A percentile compares a stretch with the other conserved stretches of the same genome.
phyloP scores from a whole-genome alignment of 1,140 invertebrate genomes.

The Sycophila sp. region DNA sequence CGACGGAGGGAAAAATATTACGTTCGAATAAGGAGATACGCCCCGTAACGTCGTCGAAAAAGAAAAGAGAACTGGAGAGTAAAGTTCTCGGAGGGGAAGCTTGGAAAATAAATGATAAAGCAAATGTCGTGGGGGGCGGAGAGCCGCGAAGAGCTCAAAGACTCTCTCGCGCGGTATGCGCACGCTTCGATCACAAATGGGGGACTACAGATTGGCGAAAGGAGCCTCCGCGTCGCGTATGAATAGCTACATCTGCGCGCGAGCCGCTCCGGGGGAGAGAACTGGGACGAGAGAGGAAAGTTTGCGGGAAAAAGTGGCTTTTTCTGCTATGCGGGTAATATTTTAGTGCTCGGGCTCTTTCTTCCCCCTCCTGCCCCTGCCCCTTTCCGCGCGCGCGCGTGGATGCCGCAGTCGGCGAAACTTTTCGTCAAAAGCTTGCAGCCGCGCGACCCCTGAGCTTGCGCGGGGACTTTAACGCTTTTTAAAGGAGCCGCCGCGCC shows the following conservation, averaged over 20 bases:
- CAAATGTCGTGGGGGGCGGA: neutral
- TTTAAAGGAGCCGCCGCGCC: conserved; percentile 26
- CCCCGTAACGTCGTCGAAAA: neutral
- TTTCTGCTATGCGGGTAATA: conserved; percentile 50
- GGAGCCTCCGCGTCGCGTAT: conserved; percentile 1
- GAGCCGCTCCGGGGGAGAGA: neutral
- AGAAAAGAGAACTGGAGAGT: no score
- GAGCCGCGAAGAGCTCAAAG: neutral
- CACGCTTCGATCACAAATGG: conserved; percentile 23
- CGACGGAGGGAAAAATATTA: conserved; percentile 5
- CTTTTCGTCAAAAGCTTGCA: conserved; percentile 43
- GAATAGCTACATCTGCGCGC: conserved; percentile 7
- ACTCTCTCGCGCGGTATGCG: neutral
- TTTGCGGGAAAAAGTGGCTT: conserved; percentile 47
- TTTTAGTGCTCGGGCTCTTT: conserved; percentile 45
- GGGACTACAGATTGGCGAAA: conserved; percentile 22
- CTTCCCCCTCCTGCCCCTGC: no score
- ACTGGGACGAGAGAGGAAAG: conserved; percentile 38
- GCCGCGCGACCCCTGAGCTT: no score
- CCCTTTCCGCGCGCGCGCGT: no score
- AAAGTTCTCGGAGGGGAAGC: neutral
- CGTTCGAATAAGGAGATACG: neutral
- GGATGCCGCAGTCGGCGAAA: conserved; percentile 41
- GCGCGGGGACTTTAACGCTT: conserved; percentile 42
- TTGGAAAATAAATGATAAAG: conserved; percentile 10